These are phyloP conservation scores for Amphilophus citrinellus DNA, from an alignment of 2,113 vertebrate genomes.

Conservation along the genomic window DNA sequence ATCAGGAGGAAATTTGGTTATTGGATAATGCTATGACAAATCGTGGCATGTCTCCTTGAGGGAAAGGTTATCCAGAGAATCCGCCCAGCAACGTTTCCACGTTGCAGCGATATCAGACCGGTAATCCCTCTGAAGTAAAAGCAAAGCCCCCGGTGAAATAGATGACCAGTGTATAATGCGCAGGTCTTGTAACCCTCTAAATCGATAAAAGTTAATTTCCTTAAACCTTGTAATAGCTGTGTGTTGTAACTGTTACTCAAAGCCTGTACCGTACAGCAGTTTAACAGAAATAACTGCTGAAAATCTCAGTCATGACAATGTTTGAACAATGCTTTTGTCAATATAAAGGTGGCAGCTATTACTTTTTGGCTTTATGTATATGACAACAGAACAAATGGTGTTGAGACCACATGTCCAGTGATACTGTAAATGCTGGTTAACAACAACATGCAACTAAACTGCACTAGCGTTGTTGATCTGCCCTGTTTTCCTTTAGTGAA, in stretches of 20 bases:
- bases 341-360: neutral
- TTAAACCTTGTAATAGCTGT: neutral
- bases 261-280: neutral
- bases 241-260: neutral
- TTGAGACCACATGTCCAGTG: neutral
- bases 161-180: neutral
- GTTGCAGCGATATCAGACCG: neutral
- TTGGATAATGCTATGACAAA: constrained; percentile 4
- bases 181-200: neutral
- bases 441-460: neutral
- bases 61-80: neutral
- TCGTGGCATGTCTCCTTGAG: constrained; percentile 1
- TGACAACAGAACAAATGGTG: neutral
- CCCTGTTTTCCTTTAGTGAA: constrained; percentile 24
- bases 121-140: constrained; percentile 14
- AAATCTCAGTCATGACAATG: no score
- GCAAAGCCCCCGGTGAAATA: neutral
- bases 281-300: neutral
- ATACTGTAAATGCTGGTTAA: neutral
- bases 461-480: neutral
- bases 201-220: no score
- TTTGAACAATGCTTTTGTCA: no score
- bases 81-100: neutral
- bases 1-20: neutral
- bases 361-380: neutral